phyloP scores from a whole-genome alignment of 2,113 vertebrate genomes.

The Calypte anna region DNA sequence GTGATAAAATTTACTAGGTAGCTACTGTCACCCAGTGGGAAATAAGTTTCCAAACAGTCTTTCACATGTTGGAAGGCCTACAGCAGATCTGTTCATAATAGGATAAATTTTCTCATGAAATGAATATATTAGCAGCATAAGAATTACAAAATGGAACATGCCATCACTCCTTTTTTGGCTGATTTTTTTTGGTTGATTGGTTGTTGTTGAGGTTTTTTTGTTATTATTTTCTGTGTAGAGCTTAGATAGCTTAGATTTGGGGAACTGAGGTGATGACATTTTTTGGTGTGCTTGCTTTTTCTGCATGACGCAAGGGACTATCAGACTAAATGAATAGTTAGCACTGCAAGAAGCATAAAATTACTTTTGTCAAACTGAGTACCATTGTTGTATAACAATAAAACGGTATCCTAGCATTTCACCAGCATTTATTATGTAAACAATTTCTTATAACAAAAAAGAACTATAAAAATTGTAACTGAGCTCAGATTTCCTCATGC shows the following conservation, averaged over 20 bases:
- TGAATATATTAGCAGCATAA: neutral
- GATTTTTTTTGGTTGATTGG: no score
- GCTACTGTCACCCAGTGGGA: neutral
- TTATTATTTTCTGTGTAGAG: neutral
- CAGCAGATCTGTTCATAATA: neutral
- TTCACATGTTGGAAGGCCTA: neutral
- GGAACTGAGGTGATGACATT: neutral
- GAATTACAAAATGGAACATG: neutral
- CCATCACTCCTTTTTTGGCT: no score
- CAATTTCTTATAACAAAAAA: neutral
- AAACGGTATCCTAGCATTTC: neutral
- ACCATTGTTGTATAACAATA: neutral
- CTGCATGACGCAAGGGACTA: neutral
- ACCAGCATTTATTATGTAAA: neutral
- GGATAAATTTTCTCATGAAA: neutral
- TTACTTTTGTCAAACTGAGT: neutral
- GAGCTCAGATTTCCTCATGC: neutral
- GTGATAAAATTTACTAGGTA: neutral
- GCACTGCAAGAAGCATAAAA: neutral
- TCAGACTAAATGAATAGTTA: neutral
- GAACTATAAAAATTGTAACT: neutral
- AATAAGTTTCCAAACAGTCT: neutral
- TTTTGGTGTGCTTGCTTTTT: neutral
- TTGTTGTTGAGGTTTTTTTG: no score
- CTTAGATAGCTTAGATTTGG: neutral